These are phyloP conservation scores for Suillia variegata DNA, from an alignment of 2,888 invertebrate species.

Conservation along the genomic window DNA sequence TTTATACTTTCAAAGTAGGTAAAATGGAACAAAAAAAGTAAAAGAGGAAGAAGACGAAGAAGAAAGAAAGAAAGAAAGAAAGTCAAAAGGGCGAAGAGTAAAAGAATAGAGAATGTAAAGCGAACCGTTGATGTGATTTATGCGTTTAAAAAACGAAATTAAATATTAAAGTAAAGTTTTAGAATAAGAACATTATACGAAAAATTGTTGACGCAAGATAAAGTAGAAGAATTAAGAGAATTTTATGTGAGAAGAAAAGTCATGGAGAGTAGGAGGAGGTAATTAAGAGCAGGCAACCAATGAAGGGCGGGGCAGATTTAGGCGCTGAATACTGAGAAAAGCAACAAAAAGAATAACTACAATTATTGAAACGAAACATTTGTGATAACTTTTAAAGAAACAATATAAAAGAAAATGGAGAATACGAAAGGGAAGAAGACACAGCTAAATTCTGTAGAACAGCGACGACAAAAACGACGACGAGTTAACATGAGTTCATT, in stretches of 20 bases:
- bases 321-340: background rate
- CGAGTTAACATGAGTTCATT: too few relatives aligned
- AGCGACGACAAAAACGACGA: too few relatives aligned
- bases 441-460: too few relatives aligned
- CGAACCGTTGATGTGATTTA: conserved; percentile 17
- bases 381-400: conserved; percentile 5
- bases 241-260: background rate
- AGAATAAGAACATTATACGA: background rate
- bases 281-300: too few relatives aligned
- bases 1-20: background rate
- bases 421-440: background rate
- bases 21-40: conserved; percentile 6
- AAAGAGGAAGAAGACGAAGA: background rate
- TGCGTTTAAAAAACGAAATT: conserved; percentile 27
- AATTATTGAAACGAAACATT: conserved; percentile 11
- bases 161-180: too few relatives aligned
- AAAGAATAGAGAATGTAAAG: too few relatives aligned
- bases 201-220: background rate
- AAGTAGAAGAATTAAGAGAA: background rate
- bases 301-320: too few relatives aligned
- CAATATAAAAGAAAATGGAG: background rate
- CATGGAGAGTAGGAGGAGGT: too few relatives aligned
- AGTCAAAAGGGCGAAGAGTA: background rate
- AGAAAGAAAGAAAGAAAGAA: background rate
- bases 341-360: background rate